Base-by-base conservation (phyloP, 1,140 invertebrate species). In the Hylaeus volcanicus region DNA sequence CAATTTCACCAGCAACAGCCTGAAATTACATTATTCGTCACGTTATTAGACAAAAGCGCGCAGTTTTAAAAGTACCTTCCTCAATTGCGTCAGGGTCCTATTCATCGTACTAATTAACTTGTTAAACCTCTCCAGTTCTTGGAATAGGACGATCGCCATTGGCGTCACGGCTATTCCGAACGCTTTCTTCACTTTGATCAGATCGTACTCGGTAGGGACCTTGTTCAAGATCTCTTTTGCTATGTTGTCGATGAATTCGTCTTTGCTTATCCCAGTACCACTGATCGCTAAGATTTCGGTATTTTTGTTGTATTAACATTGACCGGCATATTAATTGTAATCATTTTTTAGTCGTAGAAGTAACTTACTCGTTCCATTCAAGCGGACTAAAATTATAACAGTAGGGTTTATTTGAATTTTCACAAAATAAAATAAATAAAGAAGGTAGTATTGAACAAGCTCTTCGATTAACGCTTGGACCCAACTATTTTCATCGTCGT, bases 81-180 rank as follows among this genome's bases (percentile, higher is more conserved):
- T 94, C 1, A 98, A 92, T 66, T 97, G 94, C 5, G 94, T 94
- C 51, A 98, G 92, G 0, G 96, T 97, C 74, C 91, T 94, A 15
- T 91, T 94, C 94, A 98, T 98, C 75, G 93, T 95, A n/a, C 90
- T 90, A 66, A 98, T 96, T 5, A 98, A 94, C 58, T 94, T 93
- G 91, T 98, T 98, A 91, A 98, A 98, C 88, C 97, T 94, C 88
- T 98, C 97, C 37, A 98, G 91, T 92, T 98, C 98, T 94, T 98
- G 98, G 63, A 98, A 94, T 48, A 98, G 92, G 4, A 98, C 98
- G 43, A 98, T 96, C 0, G 96, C 95, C 0, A 96, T 96, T 5
- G 98, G 98, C 4, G 96, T 95, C 64, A 98, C 95, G 80, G 94
- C 95, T 88, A 96, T 92, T 81, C 96, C 97, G 89, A 96, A 97